Evolutionary conservation across 2,113 vertebrate genomes (phyloP), one percentile per base, ranked within the genome.

Genomic region (Emydocephalus ijimae): DNA sequence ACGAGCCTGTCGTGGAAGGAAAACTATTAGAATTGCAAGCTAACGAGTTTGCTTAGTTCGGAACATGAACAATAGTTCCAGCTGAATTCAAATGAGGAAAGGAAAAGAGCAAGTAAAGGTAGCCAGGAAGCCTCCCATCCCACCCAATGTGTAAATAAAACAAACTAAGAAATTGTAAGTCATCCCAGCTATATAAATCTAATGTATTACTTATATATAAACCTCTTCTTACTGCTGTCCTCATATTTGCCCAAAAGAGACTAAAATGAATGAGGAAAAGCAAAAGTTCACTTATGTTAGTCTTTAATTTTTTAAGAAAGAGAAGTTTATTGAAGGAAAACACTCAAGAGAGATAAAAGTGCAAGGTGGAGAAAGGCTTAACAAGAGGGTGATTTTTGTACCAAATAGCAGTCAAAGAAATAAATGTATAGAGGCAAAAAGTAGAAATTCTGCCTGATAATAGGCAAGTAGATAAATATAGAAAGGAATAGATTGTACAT

Each of bases 251-350:
- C 43, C 69, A 74, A 14, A 74, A 85, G 8, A 81, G 64, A 54
- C 15, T 15, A 55, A 52, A 85, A 55, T 43, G 64, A 57, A 39
- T 2, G 34, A 50, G 21, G 34, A 21, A 29, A 39, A 85, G 9
- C 48, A 55, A 52, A 81, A 85, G 34, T 23, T 90, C 64, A 55
- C 23, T 90, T 90, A 20, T 81, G 56, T 6, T 50, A 81, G n/a
- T 81, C 4, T 69, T 90, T 81, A 74, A 9, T 90, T 90, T 90
- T 90, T 54, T 61, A 74, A 90, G n/a, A 91, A 39, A 91, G 11
- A 81, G 50, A 85, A 81, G n/a, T 34, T 59, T 61, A 54, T 54
- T 12, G 48, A 43, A 7, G 43, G 55, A 55, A 57, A 59, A 89
- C 18, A 15, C 39, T 18, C 55, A n/a, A 74, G 29, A 50, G 24